Evolutionary conservation across 2,888 invertebrate genomes (phyloP).

Genomic region (Formica aserva): DNA sequence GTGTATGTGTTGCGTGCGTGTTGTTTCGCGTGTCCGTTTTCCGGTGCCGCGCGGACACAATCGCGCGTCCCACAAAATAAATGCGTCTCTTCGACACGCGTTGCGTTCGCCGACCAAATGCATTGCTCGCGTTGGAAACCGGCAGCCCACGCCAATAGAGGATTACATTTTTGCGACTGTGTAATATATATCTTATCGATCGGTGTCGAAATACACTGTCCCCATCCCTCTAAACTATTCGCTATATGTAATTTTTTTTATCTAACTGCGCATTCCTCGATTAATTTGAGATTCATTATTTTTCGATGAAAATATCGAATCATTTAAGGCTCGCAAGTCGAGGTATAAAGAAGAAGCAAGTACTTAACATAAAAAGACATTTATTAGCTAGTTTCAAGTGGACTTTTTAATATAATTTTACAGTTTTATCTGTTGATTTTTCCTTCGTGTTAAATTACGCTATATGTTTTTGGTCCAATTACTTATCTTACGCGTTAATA

Average conservation of each 20-base stretch:
- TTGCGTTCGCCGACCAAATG: slow-evolving; percentile 59
- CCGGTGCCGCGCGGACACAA: slow-evolving; percentile 18
- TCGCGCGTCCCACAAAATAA: slow-evolving; percentile 62
- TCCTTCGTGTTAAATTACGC: not conserved
- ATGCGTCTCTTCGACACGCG: slow-evolving; percentile 65
- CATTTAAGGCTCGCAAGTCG: not conserved
- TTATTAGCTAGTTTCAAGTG: not conserved
- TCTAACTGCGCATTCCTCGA: not conserved
- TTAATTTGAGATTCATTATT: not conserved
- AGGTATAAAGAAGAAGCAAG: not conserved
- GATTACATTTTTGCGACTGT: slow-evolving; percentile 47
- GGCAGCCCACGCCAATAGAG: slow-evolving; percentile 17
- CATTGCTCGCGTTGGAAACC: slow-evolving; percentile 59
- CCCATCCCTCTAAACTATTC: not conserved
- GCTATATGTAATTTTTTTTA: not conserved
- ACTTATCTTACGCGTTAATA: slow-evolving; percentile 11
- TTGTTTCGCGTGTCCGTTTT: slow-evolving; percentile 31
- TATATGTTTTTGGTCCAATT: not conserved
- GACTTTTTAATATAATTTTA: not conserved
- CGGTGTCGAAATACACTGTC: slow-evolving; percentile 26
- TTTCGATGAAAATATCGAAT: not conserved
- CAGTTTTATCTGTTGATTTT: not conserved
- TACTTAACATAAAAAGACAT: not conserved
- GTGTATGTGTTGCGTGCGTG: not conserved
- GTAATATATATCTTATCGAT: slow-evolving; percentile 43